Evolutionary conservation across 2,888 invertebrate species (phyloP).

Genomic region (Hoplodrina blanda): DNA sequence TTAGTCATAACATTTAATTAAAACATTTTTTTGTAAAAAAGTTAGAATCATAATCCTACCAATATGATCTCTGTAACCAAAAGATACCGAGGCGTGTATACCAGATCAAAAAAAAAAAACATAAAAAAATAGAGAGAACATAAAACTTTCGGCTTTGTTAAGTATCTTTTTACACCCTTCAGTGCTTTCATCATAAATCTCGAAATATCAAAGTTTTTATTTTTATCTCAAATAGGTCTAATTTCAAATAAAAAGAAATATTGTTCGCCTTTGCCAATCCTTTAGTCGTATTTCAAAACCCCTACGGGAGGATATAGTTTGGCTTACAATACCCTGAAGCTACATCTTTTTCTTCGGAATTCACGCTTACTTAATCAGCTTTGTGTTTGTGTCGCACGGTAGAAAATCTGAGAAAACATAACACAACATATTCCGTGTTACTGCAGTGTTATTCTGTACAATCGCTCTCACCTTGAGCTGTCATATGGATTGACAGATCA

Average conservation of each 20-base stretch:
- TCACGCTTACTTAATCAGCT: constrained; percentile 14
- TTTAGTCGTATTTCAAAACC: constrained; percentile 15
- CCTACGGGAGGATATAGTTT: constrained; percentile 5
- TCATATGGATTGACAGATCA: too few relatives aligned
- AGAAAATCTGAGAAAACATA: background rate
- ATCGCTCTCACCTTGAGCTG: too few relatives aligned
- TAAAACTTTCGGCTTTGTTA: too few relatives aligned
- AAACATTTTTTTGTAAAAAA: too few relatives aligned
- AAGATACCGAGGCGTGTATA: too few relatives aligned
- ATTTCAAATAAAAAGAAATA: background rate
- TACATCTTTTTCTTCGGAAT: constrained; percentile 5
- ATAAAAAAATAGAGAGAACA: too few relatives aligned
- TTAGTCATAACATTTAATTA: too few relatives aligned
- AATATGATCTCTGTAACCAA: too few relatives aligned
- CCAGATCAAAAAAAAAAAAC: too few relatives aligned
- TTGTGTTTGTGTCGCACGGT: constrained; percentile 1
- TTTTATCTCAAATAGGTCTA: background rate
- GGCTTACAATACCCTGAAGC: background rate
- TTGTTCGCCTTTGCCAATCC: constrained; percentile 5
- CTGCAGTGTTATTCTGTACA: background rate
- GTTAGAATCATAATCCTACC: too few relatives aligned
- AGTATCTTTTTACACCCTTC: too few relatives aligned
- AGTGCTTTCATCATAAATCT: background rate
- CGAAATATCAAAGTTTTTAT: background rate
- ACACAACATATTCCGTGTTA: background rate